A percentile compares a stretch with the other conserved stretches of the same genome.
phyloP scores from a whole-genome alignment of 2,888 invertebrate genomes.

The Sylvicola cinctus region DNA sequence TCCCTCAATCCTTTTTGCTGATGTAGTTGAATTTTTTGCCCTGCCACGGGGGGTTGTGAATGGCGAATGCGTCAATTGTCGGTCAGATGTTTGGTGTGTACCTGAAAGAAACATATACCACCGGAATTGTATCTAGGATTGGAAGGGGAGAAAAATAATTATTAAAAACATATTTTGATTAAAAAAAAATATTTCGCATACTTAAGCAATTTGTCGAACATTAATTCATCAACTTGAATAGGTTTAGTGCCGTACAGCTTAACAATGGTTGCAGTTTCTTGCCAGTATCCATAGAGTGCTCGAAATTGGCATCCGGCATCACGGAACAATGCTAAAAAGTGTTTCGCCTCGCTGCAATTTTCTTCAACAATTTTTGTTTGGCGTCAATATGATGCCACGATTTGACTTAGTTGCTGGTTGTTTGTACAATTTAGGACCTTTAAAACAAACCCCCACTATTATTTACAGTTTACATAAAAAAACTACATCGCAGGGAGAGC shows the following conservation, averaged over 20 bases:
- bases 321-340: conserved; percentile 93
- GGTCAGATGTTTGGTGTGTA: conserved; percentile 96
- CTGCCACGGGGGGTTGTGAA: conserved; percentile 97
- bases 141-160: conserved; percentile 7
- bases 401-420: conserved; percentile 97
- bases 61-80: conserved; percentile 98
- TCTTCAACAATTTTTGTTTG: conserved; percentile 82
- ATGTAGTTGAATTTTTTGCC: conserved; percentile 86
- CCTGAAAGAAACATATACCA: conserved; percentile 91
- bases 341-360: conserved; percentile 92
- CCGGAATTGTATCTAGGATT: conserved; percentile 98
- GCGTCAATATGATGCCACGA: conserved; percentile 87
- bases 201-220: conserved; percentile 99
- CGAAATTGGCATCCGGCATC: conserved; percentile 97
- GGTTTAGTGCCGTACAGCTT: conserved; percentile 95
- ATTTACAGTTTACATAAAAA: too few species aligned
- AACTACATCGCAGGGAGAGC: too few species aligned
- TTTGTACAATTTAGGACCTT: conserved; percentile 92
- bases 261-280: conserved; percentile 72
- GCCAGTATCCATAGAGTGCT: conserved; percentile 89
- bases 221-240: conserved; percentile 79
- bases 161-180: conserved; percentile 1
- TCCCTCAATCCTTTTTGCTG: conserved; percentile 83
- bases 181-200: conserved; percentile 32
- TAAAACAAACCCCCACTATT: too few species aligned